phyloP scores from a whole-genome alignment of 2,797 vertebrate genomes.

The Acanthurus lineatus region DNA sequence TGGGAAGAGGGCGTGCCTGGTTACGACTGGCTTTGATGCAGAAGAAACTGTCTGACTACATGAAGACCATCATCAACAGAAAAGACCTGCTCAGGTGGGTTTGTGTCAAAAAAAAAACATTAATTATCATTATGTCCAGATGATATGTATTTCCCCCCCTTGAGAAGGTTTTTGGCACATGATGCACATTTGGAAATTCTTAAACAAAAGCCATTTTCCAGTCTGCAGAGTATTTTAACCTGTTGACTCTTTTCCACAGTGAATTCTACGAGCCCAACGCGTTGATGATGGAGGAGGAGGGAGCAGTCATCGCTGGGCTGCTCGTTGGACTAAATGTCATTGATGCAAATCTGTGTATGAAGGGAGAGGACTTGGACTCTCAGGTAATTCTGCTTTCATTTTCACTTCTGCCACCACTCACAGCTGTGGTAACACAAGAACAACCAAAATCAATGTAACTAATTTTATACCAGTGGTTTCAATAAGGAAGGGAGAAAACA shows the following conservation, averaged over 20 bases:
- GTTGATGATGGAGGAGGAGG: constrained; percentile 99
- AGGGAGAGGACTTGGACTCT: constrained; percentile 98
- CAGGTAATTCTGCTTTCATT: constrained; percentile 86
- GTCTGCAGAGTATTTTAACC: background rate
- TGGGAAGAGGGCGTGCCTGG: constrained; percentile 98
- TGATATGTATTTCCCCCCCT: rapidly evolving
- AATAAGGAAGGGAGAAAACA: background rate
- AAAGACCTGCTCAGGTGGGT: constrained; percentile 96
- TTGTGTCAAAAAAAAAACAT: background rate
- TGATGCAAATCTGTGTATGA: constrained; percentile 99
- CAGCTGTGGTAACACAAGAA: background rate
- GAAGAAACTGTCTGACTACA: constrained; percentile 99
- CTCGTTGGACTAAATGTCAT: constrained; percentile 98
- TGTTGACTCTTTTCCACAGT: constrained; percentile 71
- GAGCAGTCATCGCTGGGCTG: constrained; percentile 96
- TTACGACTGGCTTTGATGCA: constrained; percentile 98
- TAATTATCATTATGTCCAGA: background rate
- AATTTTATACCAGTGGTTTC: background rate
- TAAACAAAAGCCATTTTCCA: background rate
- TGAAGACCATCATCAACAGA: constrained; percentile 99
- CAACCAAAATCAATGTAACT: background rate
- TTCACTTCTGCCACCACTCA: background rate
- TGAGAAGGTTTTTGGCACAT: background rate
- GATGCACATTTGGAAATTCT: background rate
- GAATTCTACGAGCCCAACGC: constrained; percentile 98